Base-by-base conservation (phyloP, 2,113 vertebrate species). In the Geothlypis trichas region DNA sequence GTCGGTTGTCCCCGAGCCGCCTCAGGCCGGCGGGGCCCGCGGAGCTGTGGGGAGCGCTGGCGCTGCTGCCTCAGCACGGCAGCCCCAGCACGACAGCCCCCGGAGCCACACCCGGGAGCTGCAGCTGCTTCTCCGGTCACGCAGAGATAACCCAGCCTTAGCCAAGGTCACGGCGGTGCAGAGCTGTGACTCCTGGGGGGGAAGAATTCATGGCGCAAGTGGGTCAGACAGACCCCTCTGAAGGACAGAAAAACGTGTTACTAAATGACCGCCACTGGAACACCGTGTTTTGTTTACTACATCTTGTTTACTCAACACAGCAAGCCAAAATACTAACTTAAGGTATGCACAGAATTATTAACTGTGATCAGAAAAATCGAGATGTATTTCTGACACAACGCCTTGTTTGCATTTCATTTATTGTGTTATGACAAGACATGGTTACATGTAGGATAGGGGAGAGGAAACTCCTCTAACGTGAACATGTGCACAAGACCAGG, bases 361-460 rank as follows among this genome's bases (percentile, higher is more conserved):
- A 26, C 26, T 23, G 20, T 7, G 46, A 51, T 77, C 26, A 71
- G 52, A 63, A 71, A 51, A 42, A 62, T 41, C 27, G 6, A 7
- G 24, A 58, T 39, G 10, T 51, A 13, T 73, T 91, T 89, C 69
- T 57, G 71, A 79, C 52, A 82, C 52, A 10, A 58, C 0, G 62
- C 92, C 79, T 75, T 63, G 94, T 75, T 73, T 96, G 87, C 87
- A 87, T 88, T 97, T 97, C 16, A 14, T 98, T 97, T 97, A 85
- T 92, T 96, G 80, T 15, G 78, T 91, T 86, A 73, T 68, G 96
- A 95, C 92, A 80, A 92, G 74, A 73, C 19, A 80, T 19, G 84
- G 55, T 94, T 97, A 97, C 95, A 96, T 27, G 83, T 80, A 91
- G 1, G 46, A 62, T 33, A 83, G 83, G 76, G 27, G 58, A 74